A percentile compares a stretch with the other conserved stretches of the same genome.
Evolutionary conservation across 2,113 vertebrate genomes (phyloP).

Genomic region (Apodemus speciosus): DNA sequence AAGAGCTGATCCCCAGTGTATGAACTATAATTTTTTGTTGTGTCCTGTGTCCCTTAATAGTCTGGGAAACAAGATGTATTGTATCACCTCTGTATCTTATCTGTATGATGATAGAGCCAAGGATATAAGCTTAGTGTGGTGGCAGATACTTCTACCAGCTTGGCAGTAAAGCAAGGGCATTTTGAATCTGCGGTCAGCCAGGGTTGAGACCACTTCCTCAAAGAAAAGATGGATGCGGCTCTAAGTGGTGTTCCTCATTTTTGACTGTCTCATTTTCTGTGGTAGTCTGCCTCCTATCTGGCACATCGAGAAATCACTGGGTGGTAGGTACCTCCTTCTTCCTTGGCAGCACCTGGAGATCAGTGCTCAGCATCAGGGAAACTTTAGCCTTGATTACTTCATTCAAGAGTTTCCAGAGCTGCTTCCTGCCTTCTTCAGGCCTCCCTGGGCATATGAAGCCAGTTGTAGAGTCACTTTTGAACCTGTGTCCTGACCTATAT

Average conservation of each 20-base stretch:
- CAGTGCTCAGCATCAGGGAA: background rate
- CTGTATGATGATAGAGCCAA: background rate
- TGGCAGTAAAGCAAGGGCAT: background rate
- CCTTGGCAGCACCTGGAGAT: background rate
- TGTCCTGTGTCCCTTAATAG: background rate
- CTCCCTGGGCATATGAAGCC: background rate
- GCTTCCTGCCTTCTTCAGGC: background rate
- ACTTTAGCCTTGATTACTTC: background rate
- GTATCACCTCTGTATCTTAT: conserved; percentile 4
- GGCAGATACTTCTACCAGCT: background rate
- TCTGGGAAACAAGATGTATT: background rate
- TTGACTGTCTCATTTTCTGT: conserved; percentile 20
- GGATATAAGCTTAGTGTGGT: background rate
- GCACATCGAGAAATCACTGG: background rate
- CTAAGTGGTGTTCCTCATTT: background rate
- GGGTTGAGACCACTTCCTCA: background rate
- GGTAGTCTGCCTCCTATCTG: background rate
- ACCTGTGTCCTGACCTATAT: background rate
- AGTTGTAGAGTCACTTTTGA: background rate
- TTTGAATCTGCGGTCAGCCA: background rate
- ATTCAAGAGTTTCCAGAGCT: background rate
- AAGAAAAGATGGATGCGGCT: background rate
- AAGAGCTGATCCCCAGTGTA: background rate
- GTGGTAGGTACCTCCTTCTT: background rate
- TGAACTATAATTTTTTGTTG: background rate